Conservation (phyloP, 2,888 invertebrate species). For the Limnephilus marmoratus region DNA sequence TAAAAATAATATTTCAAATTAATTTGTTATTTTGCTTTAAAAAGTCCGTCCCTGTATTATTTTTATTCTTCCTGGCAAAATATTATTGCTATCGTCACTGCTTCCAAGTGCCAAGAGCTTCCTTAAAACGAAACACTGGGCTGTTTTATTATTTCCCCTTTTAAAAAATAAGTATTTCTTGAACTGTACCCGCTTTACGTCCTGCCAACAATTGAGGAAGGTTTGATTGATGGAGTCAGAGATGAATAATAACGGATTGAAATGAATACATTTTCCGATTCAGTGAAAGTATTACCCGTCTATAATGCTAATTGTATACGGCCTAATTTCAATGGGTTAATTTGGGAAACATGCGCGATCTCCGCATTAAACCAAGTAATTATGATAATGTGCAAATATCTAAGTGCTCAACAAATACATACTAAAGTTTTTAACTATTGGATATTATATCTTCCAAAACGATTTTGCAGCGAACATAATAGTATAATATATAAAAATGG, state of each 20-base stretch:
- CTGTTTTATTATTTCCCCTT: slow-evolving; percentile 41
- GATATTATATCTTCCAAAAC: neutral
- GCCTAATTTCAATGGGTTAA: neutral
- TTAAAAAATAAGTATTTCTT: slow-evolving; percentile 50
- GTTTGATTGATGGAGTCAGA: slow-evolving; percentile 35
- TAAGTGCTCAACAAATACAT: neutral
- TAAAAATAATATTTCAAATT: too few relatives aligned
- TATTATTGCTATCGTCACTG: slow-evolving; percentile 54
- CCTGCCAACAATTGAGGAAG: neutral
- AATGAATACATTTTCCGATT: slow-evolving; percentile 34
- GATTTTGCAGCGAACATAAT: too few relatives aligned
- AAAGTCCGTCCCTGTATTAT: slow-evolving; percentile 18
- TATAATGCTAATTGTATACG: neutral
- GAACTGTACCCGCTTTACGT: slow-evolving; percentile 12
- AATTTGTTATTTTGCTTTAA: neutral
- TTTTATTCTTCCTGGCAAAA: slow-evolving; percentile 50
- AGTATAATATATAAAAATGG: too few relatives aligned
- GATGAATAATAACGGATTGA: slow-evolving; percentile 39
- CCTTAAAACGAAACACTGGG: slow-evolving; percentile 25
- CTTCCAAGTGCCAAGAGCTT: slow-evolving; percentile 50
- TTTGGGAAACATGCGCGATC: neutral
- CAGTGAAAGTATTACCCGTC: neutral
- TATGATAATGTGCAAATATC: neutral
- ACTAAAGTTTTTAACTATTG: neutral
- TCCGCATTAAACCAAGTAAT: neutral